These are phyloP conservation scores for Elymnias hypermnestra DNA, from an alignment of 1,140 invertebrate genomes.

Conservation along the genomic window DNA sequence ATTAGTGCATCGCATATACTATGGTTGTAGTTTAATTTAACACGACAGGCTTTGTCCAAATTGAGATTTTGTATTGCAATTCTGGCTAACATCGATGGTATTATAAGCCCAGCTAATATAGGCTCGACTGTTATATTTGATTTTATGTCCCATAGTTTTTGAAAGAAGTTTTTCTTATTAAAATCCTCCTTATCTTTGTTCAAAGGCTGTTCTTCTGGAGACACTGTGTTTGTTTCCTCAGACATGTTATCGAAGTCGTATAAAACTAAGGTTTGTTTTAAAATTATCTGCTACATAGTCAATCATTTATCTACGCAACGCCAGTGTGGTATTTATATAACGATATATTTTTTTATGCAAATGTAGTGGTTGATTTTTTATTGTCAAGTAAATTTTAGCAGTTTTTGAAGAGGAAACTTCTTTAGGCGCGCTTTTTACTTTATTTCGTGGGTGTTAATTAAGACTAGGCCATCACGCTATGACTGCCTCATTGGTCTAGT, in stretches of 20 bases:
- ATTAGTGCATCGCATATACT: conserved; percentile 75
- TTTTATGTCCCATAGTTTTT: conserved; percentile 41
- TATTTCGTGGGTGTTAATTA: neutral
- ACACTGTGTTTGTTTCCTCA: neutral
- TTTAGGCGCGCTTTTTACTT: too few relatives aligned
- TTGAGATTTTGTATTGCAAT: conserved; percentile 77
- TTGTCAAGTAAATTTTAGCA: neutral
- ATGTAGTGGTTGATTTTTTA: neutral
- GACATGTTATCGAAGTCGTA: conserved; percentile 7
- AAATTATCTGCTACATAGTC: conserved; percentile 16
- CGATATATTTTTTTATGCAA: neutral
- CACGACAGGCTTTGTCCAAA: conserved; percentile 78
- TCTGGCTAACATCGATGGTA: conserved; percentile 72
- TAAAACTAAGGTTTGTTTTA: conserved; percentile 14
- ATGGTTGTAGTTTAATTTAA: conserved; percentile 71
- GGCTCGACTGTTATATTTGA: conserved; percentile 76
- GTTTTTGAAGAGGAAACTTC: too few relatives aligned
- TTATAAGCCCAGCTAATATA: conserved; percentile 71
- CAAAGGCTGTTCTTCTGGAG: conserved; percentile 41
- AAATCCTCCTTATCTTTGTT: conserved; percentile 30
- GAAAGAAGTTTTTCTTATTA: conserved; percentile 30
- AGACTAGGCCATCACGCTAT: too few relatives aligned
- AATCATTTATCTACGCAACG: conserved; percentile 6
- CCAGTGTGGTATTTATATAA: conserved; percentile 4
- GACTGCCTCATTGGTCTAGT: too few relatives aligned